Evolutionary conservation across 1,140 invertebrate species (phyloP).

Genomic region (Berghia stephanieae): DNA sequence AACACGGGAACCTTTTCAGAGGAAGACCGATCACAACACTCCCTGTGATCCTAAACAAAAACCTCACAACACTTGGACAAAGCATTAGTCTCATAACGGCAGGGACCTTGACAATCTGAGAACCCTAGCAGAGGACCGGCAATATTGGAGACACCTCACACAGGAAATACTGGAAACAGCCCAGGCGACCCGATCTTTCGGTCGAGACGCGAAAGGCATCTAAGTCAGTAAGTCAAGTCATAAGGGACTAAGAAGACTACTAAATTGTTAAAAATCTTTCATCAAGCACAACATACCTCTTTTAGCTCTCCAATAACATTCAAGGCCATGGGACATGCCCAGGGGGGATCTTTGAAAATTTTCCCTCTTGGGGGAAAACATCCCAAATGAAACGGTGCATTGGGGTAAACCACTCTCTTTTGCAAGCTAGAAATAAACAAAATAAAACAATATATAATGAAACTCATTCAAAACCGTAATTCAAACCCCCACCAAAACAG

Average conservation of each 20-base stretch:
- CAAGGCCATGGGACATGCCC: slow-evolving; percentile 85
- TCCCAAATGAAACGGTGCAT: slow-evolving; percentile 96
- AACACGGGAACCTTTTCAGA: no score
- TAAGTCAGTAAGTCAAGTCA: no score
- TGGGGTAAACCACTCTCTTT: slow-evolving; percentile 83
- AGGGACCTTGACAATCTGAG: no score
- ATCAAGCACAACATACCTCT: slow-evolving; percentile 76
- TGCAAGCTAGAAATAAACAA: slow-evolving; percentile 70
- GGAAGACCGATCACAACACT: no score
- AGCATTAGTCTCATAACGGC: no score
- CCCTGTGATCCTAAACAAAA: no score
- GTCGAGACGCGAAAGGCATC: no score
- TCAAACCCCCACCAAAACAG: background rate
- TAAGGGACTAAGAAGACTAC: background rate
- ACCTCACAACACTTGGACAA: no score
- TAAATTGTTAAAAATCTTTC: background rate
- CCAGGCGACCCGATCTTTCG: no score
- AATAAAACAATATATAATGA: background rate
- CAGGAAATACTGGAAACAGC: no score
- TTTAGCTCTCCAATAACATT: slow-evolving; percentile 87
- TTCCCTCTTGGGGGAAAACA: slow-evolving; percentile 80
- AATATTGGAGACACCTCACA: no score
- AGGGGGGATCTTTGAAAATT: slow-evolving; percentile 82
- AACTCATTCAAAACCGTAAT: background rate
- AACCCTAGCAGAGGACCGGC: no score